A percentile compares a stretch with the other conserved stretches of the same genome.
phyloP scores from a whole-genome alignment of 2,888 invertebrate genomes.

The Folsomia candida region DNA sequence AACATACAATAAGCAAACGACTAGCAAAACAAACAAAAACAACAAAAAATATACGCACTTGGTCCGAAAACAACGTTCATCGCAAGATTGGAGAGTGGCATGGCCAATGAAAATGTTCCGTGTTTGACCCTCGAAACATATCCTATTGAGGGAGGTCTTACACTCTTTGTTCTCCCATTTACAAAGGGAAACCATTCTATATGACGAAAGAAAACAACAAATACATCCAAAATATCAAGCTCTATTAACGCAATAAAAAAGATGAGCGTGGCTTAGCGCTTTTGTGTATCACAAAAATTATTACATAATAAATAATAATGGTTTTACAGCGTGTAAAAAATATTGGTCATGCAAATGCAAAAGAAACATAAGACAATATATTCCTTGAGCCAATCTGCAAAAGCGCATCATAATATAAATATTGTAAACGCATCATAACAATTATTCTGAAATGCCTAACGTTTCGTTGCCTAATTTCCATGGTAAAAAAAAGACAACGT shows the following conservation, averaged over 20 bases:
- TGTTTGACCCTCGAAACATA: constrained; percentile 32
- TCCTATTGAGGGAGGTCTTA: constrained; percentile 47
- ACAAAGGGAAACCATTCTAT: constrained; percentile 51
- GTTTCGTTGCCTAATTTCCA: no score
- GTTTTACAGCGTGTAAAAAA: no score
- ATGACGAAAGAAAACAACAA: constrained; percentile 32
- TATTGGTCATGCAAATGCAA: no score
- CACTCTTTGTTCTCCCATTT: constrained; percentile 50
- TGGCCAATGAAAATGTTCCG: constrained; percentile 49
- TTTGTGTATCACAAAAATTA: no score
- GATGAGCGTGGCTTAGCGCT: neutral
- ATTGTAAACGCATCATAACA: no score
- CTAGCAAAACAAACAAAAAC: constrained; percentile 32
- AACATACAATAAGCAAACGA: constrained; percentile 18
- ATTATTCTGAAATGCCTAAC: no score
- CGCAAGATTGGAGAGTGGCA: constrained; percentile 51
- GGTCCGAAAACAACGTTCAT: constrained; percentile 51
- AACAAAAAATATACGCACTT: constrained; percentile 50
- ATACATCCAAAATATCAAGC: constrained; percentile 43
- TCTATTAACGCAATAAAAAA: no score
- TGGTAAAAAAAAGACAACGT: no score
- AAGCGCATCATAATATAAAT: no score
- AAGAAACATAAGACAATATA: no score
- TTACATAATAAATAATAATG: no score
- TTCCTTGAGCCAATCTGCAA: no score